These are phyloP conservation scores for Siphlonurus alternatus DNA, from an alignment of 2,888 invertebrate genomes.

Conservation along the genomic window DNA sequence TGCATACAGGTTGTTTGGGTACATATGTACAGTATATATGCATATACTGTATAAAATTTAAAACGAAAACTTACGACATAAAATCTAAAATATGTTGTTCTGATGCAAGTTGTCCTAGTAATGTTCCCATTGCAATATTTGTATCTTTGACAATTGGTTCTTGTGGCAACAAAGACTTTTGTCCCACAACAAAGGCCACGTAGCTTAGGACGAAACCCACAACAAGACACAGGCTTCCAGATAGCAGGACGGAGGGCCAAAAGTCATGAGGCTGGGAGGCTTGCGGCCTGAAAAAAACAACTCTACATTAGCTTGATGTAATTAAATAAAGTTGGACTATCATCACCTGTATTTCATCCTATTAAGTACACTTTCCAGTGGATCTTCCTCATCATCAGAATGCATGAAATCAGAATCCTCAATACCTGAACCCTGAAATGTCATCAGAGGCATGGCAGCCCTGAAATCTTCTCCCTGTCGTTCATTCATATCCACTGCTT, in stretches of 20 bases:
- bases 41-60: no score
- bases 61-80: not conserved
- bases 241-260: not conserved
- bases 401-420: not conserved
- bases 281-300: not conserved
- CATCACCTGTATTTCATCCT: not conserved
- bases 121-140: not conserved
- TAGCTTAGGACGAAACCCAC: not conserved
- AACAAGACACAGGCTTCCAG: not conserved
- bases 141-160: not conserved
- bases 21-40: no score
- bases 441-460: not conserved
- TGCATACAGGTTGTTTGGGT: no score
- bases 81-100: not conserved
- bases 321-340: not conserved
- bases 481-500: no score
- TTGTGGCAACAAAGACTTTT: not conserved
- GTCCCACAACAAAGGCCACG: not conserved
- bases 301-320: not conserved
- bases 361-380: not conserved
- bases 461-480: not conserved
- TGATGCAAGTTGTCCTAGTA: not conserved
- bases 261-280: not conserved
- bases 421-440: not conserved
- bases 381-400: not conserved